Conservation (phyloP, 1,140 invertebrate species). For the Carposina sasakii region DNA sequence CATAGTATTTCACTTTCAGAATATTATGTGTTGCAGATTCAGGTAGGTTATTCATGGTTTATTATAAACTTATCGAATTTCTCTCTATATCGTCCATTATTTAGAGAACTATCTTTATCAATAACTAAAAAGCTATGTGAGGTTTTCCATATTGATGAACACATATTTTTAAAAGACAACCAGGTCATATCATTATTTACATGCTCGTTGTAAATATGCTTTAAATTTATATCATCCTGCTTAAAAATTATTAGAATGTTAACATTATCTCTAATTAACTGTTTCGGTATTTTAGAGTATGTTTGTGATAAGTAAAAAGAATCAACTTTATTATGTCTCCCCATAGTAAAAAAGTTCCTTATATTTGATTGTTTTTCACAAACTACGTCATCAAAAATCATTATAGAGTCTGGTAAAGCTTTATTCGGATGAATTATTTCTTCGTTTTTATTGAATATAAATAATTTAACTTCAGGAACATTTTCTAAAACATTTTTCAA, state of each 20-base stretch:
- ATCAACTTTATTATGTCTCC: conserved; percentile 43
- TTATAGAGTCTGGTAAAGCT: neutral
- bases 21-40: too few relatives aligned
- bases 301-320: conserved; percentile 51
- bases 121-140: too few relatives aligned
- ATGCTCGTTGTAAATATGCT: conserved; percentile 57
- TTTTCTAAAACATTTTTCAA: conserved; percentile 23
- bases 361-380: conserved; percentile 26
- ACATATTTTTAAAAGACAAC: conserved; percentile 39
- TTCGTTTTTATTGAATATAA: conserved; percentile 14
- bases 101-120: too few relatives aligned
- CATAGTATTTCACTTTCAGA: too few relatives aligned
- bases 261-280: conserved; percentile 57
- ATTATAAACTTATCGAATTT: too few relatives aligned
- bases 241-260: conserved; percentile 54
- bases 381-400: conserved; percentile 9
- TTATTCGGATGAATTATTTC: conserved; percentile 16
- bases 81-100: too few relatives aligned
- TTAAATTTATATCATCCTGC: conserved; percentile 59
- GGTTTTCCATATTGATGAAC: conserved; percentile 33
- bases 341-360: conserved; percentile 48
- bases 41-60: too few relatives aligned
- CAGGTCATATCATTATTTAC: conserved; percentile 48
- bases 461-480: conserved; percentile 23
- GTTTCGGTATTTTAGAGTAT: conserved; percentile 54